Conservation (phyloP, 2,113 vertebrate genomes). For the Butastur rufipennis region DNA sequence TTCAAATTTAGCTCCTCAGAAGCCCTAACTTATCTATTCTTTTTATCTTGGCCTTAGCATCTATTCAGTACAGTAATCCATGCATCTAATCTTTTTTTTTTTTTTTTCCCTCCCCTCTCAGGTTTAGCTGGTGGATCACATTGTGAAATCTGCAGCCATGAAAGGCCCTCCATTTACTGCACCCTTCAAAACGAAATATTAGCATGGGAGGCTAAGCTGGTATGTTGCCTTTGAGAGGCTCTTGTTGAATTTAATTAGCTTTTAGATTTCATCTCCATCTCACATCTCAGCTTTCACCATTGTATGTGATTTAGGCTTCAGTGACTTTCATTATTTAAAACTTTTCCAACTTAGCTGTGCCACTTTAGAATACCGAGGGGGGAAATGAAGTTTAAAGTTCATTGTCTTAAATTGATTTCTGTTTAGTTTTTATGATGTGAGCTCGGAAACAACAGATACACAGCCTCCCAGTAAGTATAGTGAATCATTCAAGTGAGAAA, state of each 20-base stretch:
- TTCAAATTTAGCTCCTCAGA: slow-evolving; percentile 76
- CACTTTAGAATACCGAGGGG: slow-evolving; percentile 1
- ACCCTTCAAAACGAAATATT: slow-evolving; percentile 67
- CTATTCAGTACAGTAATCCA: slow-evolving; percentile 74
- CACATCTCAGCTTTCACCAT: slow-evolving; percentile 60
- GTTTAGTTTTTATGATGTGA: slow-evolving; percentile 48
- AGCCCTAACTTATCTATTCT: slow-evolving; percentile 76
- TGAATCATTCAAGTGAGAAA: slow-evolving; percentile 50
- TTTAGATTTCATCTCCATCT: slow-evolving; percentile 72
- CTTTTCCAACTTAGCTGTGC: slow-evolving; percentile 46
- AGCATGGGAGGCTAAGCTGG: slow-evolving; percentile 67
- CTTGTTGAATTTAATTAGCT: slow-evolving; percentile 77
- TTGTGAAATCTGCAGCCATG: slow-evolving; percentile 70
- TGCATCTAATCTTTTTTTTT: slow-evolving; percentile 68
- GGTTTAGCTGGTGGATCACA: slow-evolving; percentile 72
- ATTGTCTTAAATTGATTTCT: slow-evolving; percentile 60
- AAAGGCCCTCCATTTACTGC: slow-evolving; percentile 66
- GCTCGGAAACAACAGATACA: slow-evolving; percentile 27
- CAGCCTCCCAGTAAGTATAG: neutral
- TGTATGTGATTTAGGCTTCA: slow-evolving; percentile 68
- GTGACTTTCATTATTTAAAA: slow-evolving; percentile 69
- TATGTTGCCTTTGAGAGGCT: slow-evolving; percentile 66
- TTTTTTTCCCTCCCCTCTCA: slow-evolving; percentile 13
- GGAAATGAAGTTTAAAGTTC: slow-evolving; percentile 16
- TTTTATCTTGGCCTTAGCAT: slow-evolving; percentile 74